Evolutionary conservation across 2,888 invertebrate genomes (phyloP).

Genomic region (Epistrophella euchroma): DNA sequence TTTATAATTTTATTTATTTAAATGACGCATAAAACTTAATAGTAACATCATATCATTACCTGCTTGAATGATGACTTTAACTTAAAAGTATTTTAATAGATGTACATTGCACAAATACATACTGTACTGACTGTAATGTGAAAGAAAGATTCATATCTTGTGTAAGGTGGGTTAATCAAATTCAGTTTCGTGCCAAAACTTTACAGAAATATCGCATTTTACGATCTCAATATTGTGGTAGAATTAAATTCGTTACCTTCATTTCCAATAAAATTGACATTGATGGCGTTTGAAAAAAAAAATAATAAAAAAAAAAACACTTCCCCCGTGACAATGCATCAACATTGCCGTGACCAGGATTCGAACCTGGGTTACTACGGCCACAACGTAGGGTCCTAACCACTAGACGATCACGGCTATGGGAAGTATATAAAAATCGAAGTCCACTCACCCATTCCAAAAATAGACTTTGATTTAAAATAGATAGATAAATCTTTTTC

Average conservation of each 20-base stretch:
- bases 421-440: not conserved
- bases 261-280: not conserved
- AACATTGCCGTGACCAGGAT: slow-evolving; percentile 82
- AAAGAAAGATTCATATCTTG: slow-evolving; percentile 39
- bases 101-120: not conserved
- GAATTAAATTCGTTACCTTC: slow-evolving; percentile 16
- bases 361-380: slow-evolving; percentile 84
- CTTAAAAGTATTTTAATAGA: slow-evolving; percentile 10
- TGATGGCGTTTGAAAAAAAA: not conserved
- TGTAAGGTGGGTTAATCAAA: slow-evolving; percentile 52
- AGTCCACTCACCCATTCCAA: not conserved
- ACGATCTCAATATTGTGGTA: slow-evolving; percentile 28
- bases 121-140: not conserved
- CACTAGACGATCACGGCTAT: slow-evolving; percentile 83
- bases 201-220: slow-evolving; percentile 42
- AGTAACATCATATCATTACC: not conserved
- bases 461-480: slow-evolving; percentile 2
- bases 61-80: slow-evolving; percentile 12
- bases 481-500: not conserved
- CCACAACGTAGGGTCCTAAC: slow-evolving; percentile 84
- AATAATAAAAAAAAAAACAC: slow-evolving; percentile 1
- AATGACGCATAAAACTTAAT: no score
- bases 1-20: no score
- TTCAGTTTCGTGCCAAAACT: slow-evolving; percentile 63
- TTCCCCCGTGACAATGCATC: slow-evolving; percentile 33